Base-by-base conservation (phyloP, 2,113 vertebrate species). In the Phrynosoma platyrhinos region DNA sequence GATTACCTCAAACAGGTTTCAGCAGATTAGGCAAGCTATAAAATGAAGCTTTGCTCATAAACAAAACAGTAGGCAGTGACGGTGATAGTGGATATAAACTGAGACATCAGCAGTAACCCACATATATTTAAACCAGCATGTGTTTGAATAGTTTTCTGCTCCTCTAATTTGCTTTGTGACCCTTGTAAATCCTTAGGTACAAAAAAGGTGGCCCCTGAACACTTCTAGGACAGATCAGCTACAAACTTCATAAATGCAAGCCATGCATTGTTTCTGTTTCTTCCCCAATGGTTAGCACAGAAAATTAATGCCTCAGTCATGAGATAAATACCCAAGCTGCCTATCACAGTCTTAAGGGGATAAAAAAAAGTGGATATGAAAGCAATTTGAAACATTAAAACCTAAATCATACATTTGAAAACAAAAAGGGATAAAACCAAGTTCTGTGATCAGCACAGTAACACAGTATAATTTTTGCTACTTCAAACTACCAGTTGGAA, bases 41-140 rank as follows among this genome's bases (percentile, higher is more conserved):
- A 83, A 83, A 83, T 14, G 64, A 74, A 55, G 47, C 81, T 83
- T 74, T 83, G 74, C 74, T 69, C 81, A 88, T 88, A 88, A 88
- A 88, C 72, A 30, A 68, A 88, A 88, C 87, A 83, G 87, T 88
- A 77, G 87, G 87, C 81, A 42, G 30, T 55, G 74, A 88, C 53
- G 16, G 72, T 27, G 52, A 83, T 69, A 62, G 81, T 72, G 83
- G 81, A 88, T 83, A 78, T 42, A 69, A 83, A 77, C 87, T 12
- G 32, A 83, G 81, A 40, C 42, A 68, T 83, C 87, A 83, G 87
- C 87, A 83, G 32, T 77, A 83, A 69, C 62, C 40, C 40, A 74
- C 36, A 71, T 42, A 82, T 87, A 82, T 87, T 87, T 87, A 64
- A 82, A 87, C 62, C 81, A 83, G 87, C 87, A n/a, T 88, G 87